phyloP scores from a whole-genome alignment of 1,140 invertebrate genomes.

The Aphidius ervi region DNA sequence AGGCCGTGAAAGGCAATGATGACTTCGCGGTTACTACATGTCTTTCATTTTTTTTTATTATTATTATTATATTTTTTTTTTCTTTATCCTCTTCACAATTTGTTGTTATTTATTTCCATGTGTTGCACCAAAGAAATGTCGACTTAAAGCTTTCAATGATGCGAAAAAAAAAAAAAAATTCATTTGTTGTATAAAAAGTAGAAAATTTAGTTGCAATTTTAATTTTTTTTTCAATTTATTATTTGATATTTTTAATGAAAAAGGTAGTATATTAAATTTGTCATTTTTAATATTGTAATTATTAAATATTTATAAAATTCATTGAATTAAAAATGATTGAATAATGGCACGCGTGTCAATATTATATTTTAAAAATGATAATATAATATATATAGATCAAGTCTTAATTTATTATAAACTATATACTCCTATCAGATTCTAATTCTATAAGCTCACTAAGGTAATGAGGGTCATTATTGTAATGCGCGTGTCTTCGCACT shows the following conservation, averaged over 20 bases:
- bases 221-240: too few relatives aligned
- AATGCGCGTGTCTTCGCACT: slow-evolving; percentile 44
- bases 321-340: background rate
- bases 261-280: too few relatives aligned
- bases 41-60: slow-evolving; percentile 10
- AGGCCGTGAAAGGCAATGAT: slow-evolving; percentile 26
- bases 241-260: too few relatives aligned
- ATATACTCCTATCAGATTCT: slow-evolving; percentile 31
- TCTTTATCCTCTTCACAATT: background rate
- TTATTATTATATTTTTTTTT: background rate
- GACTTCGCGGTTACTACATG: slow-evolving; percentile 19
- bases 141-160: too few relatives aligned
- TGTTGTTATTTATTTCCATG: background rate
- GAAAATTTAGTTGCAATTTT: too few relatives aligned
- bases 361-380: background rate
- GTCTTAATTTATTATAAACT: slow-evolving; percentile 16
- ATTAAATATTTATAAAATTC: too few relatives aligned
- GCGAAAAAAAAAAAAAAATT: too few relatives aligned
- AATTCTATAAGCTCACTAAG: slow-evolving; percentile 45
- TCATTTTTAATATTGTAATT: too few relatives aligned
- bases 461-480: slow-evolving; percentile 47
- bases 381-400: too few relatives aligned
- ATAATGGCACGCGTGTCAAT: slow-evolving; percentile 3
- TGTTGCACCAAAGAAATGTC: background rate
- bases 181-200: too few relatives aligned